Conservation (phyloP, 2,797 vertebrate genomes). For the Tamandua tetradactyla region DNA sequence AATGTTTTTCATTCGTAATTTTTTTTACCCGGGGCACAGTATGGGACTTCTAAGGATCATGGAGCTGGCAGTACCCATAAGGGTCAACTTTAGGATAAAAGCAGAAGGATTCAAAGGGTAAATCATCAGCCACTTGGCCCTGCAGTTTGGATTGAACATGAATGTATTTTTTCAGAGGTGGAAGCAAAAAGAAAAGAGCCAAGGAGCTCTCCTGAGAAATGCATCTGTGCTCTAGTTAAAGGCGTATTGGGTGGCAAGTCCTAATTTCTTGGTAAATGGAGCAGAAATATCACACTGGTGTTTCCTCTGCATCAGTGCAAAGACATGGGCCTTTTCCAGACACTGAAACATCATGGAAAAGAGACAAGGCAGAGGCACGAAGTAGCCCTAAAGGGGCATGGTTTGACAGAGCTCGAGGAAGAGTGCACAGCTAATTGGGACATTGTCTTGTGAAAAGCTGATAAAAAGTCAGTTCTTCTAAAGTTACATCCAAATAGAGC, state of each 20-base stretch:
- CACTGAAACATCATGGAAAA: background rate
- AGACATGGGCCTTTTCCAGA: conserved; percentile 48
- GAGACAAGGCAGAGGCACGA: background rate
- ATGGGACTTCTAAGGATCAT: background rate
- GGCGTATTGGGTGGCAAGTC: background rate
- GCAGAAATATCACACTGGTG: conserved; percentile 64
- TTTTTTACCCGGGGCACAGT: background rate
- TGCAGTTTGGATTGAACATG: background rate
- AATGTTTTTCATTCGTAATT: background rate
- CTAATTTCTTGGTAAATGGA: conserved; percentile 75
- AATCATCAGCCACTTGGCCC: background rate
- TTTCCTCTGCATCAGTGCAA: conserved; percentile 45
- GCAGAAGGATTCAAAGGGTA: background rate
- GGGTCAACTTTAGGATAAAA: conserved; percentile 18
- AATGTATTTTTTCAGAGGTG: background rate
- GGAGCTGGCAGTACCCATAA: background rate
- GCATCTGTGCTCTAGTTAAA: conserved; percentile 57
- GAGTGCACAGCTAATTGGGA: background rate
- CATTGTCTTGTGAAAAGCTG: background rate
- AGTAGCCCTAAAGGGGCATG: background rate
- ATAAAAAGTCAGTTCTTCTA: background rate
- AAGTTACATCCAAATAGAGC: background rate
- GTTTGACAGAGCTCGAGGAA: background rate
- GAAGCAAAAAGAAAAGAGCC: background rate
- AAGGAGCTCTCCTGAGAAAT: background rate